phyloP scores from a whole-genome alignment of 2,888 invertebrate species.

The Pilophorus perplexus region DNA sequence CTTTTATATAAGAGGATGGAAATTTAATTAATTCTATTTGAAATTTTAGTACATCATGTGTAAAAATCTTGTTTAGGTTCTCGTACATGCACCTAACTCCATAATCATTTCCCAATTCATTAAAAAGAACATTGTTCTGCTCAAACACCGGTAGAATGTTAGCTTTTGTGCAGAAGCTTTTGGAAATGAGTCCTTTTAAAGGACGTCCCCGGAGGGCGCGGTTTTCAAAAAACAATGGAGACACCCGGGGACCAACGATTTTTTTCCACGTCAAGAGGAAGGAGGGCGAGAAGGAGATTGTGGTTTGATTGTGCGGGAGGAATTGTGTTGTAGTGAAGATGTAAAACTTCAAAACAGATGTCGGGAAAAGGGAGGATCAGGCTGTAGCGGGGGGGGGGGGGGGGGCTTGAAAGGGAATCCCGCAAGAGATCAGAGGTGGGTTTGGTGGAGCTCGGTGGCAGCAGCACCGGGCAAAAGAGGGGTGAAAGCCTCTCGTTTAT shows the following conservation, averaged over 20 bases:
- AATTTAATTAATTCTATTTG: too few relatives aligned
- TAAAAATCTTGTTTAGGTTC: too few relatives aligned
- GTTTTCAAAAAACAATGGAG: constrained; percentile 20
- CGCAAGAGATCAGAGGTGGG: constrained; percentile 33
- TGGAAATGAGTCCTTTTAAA: constrained; percentile 1
- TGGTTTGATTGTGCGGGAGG: constrained; percentile 37
- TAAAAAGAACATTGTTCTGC: background rate
- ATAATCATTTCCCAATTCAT: too few relatives aligned
- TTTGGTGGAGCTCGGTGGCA: too few relatives aligned
- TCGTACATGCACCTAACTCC: too few relatives aligned
- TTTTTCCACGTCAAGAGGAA: constrained; percentile 6
- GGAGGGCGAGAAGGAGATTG: constrained; percentile 25
- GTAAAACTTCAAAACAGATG: constrained; percentile 28
- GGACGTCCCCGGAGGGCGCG: constrained; percentile 9
- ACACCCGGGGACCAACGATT: constrained; percentile 1
- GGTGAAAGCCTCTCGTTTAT: too few relatives aligned
- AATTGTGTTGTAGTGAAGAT: constrained; percentile 21
- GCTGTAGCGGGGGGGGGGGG: background rate
- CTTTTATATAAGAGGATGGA: too few relatives aligned
- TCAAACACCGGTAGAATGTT: constrained; percentile 3
- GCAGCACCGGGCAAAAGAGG: constrained; percentile 10
- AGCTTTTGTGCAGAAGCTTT: constrained; percentile 2
- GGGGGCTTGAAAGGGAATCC: background rate
- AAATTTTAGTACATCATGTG: too few relatives aligned
- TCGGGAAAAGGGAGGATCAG: background rate